A percentile compares a stretch with the other conserved stretches of the same genome.
These are phyloP conservation scores for Rhabdophis nuchalis DNA, from an alignment of 2,797 vertebrate genomes.

Conservation along the genomic window DNA sequence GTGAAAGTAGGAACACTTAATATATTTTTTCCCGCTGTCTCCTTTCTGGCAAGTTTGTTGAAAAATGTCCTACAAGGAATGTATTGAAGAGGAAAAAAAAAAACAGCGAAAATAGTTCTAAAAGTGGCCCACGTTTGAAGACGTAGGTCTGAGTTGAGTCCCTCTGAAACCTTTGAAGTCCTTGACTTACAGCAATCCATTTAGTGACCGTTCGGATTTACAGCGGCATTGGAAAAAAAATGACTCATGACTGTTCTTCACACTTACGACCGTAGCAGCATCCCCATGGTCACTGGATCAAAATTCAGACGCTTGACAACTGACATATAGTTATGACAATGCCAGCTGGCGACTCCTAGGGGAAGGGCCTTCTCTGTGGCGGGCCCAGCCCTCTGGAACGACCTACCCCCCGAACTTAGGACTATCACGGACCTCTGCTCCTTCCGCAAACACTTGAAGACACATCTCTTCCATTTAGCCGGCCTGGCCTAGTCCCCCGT, in stretches of 20 bases:
- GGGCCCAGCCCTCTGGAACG: too few species aligned
- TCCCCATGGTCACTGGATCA: not conserved
- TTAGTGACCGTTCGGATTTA: not conserved
- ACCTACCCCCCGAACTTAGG: too few species aligned
- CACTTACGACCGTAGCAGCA: not conserved
- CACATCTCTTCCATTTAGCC: too few species aligned
- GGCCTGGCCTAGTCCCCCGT: too few species aligned
- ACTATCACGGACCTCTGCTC: too few species aligned
- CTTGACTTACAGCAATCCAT: not conserved
- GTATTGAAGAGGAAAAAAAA: not conserved
- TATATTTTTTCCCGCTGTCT: not conserved
- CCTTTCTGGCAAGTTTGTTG: not conserved
- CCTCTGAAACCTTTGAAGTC: not conserved
- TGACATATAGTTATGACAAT: too few species aligned
- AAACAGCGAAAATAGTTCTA: not conserved
- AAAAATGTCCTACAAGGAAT: not conserved
- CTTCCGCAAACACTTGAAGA: too few species aligned
- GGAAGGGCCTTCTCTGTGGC: too few species aligned
- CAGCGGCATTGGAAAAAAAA: too few species aligned
- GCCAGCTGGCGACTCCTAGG: too few species aligned
- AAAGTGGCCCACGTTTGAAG: not conserved
- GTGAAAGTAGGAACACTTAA: not conserved
- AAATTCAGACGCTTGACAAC: not conserved
- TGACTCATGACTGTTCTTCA: not conserved
- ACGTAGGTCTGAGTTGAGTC: not conserved